These are phyloP conservation scores for Lanistes nyassanus DNA, from an alignment of 1,140 invertebrate species.

Conservation along the genomic window DNA sequence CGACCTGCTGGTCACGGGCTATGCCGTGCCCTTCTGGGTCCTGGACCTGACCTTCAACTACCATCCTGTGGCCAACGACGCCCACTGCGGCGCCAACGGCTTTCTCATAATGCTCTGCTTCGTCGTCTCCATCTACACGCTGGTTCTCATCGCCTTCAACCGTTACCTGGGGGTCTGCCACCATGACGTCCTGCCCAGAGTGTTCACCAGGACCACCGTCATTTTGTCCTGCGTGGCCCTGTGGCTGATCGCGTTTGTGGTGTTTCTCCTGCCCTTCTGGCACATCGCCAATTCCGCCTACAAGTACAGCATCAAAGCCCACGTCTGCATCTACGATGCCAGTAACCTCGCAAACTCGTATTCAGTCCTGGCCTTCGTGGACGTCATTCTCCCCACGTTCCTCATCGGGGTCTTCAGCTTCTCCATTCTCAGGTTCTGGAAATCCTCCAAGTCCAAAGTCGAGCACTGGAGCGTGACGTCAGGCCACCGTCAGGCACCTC, in stretches of 20 bases:
- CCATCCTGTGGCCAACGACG: slow-evolving; percentile 22
- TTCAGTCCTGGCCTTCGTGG: background rate
- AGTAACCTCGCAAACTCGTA: background rate
- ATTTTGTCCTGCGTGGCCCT: slow-evolving; percentile 3
- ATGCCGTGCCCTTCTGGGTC: slow-evolving; percentile 79
- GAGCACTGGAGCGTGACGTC: background rate
- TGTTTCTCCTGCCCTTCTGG: background rate
- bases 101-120: slow-evolving; percentile 58
- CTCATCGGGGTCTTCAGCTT: background rate
- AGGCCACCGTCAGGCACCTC: background rate
- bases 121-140: slow-evolving; percentile 57
- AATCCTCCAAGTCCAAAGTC: slow-evolving; percentile 2
- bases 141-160: slow-evolving; percentile 35
- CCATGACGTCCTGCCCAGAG: slow-evolving; percentile 1
- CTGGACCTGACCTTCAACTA: slow-evolving; percentile 5
- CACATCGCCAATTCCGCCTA: slow-evolving; percentile 1
- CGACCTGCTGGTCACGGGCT: slow-evolving; percentile 65
- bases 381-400: background rate
- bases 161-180: slow-evolving; percentile 34
- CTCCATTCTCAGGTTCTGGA: background rate
- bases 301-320: background rate
- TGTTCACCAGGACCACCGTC: background rate
- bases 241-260: background rate
- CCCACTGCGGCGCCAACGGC: slow-evolving; percentile 21
- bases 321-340: background rate